These are phyloP conservation scores for Julus scanicus DNA, from an alignment of 2,888 invertebrate genomes.

Conservation along the genomic window DNA sequence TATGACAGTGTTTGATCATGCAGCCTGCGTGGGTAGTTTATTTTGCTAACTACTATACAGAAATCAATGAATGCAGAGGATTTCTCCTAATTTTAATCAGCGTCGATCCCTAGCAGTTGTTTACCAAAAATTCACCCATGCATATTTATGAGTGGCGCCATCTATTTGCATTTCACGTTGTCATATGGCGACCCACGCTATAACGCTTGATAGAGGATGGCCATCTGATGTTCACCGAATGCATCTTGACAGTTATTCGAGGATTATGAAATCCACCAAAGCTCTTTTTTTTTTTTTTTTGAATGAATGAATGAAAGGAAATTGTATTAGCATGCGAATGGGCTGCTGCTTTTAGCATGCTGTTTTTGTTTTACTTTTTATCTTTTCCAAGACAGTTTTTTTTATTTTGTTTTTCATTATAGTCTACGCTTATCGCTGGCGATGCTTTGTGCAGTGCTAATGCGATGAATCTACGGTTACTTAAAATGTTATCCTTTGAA, in stretches of 20 bases:
- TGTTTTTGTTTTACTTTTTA: neutral
- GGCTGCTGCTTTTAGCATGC: neutral
- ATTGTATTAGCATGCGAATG: slow-evolving; percentile 15
- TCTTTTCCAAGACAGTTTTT: neutral
- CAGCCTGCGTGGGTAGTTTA: neutral
- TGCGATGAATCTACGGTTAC: neutral
- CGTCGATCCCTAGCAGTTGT: neutral
- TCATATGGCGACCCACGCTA: neutral
- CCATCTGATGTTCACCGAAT: neutral
- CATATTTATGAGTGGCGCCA: slow-evolving; percentile 31
- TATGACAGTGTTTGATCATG: neutral
- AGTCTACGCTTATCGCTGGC: neutral
- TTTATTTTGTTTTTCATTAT: neutral
- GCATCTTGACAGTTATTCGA: neutral
- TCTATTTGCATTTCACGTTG: neutral
- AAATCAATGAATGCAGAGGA: neutral
- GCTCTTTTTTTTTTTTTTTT: neutral
- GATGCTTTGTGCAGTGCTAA: neutral
- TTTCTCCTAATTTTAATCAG: neutral
- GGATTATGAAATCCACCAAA: neutral
- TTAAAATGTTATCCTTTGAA: neutral
- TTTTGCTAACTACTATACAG: neutral
- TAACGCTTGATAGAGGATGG: neutral
- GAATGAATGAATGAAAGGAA: neutral
- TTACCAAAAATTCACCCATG: neutral